Evolutionary conservation across 2,888 invertebrate species (phyloP), one percentile per base, ranked within the genome.

Genomic region (Ennomos quercinarius): DNA sequence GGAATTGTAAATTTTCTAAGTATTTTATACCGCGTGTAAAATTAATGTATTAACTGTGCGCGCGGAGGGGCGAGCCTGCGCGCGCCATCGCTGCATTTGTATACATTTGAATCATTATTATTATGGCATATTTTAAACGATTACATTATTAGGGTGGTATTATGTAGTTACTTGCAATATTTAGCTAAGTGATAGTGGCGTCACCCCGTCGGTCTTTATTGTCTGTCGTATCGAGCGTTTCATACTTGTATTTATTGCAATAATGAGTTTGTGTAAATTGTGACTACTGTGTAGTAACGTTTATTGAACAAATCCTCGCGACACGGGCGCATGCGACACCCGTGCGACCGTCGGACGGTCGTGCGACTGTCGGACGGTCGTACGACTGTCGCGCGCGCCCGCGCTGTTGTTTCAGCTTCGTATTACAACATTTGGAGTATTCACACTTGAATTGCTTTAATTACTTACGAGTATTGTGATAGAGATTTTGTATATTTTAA

Each of bases 391-490:
- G 38, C 49, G 35, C 40, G 35, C 48, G 50, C 46, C 60, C 55
- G 59, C 58, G 66, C 47, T 49, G 60, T 39, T 70, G 67, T 71
- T 61, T 68, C 54, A 36, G 27, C 27, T 55, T 52, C 52, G 46
- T 64, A 86, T 87, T 85, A 85, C 88, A 83, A 88, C 85, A 81
- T 88, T 89, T 87, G 89, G 89, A 91, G 90, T 90, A 90, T 91
- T 91, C 91, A 91, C 91, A 90, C 85, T 87, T 89, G 89, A 89
- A 90, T 91, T 84, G 92, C 92, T 92, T 92, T 91, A 92, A 91
- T 91, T 92, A 91, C 91, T 91, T 92, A 91, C 92, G 90, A 91
- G 91, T 91, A 91, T 92, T 92, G 92, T 91, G 92, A 91, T 92
- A 92, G 92, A 92, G 91, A 91, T 92, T 91, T 91, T 92, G 91